Percentiles rank a stretch among this genome's conserved stretches.
Conservation (phyloP, 2,113 vertebrate genomes). For the Proterorhinus semilunaris region DNA sequence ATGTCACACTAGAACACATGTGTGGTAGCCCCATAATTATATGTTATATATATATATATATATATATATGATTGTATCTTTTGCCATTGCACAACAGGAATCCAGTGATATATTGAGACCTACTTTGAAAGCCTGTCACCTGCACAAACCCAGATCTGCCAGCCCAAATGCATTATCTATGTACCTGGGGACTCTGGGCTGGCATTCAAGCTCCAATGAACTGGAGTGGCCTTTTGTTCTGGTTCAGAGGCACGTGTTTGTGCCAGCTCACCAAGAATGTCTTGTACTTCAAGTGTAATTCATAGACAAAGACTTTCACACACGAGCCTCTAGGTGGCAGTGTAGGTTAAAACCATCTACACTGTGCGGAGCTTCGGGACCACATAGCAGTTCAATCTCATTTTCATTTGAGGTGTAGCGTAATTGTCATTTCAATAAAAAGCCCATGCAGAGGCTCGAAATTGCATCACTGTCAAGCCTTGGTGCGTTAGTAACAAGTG, state of each 20-base stretch:
- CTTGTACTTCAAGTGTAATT: slow-evolving; percentile 4
- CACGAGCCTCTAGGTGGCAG: slow-evolving; percentile 26
- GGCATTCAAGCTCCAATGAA: slow-evolving; percentile 8
- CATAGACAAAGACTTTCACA: background rate
- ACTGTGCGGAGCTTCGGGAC: background rate
- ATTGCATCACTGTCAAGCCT: no score
- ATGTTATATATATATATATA: no score
- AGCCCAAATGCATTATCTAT: slow-evolving; percentile 16
- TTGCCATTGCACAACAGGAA: slow-evolving; percentile 17
- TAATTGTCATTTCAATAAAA: no score
- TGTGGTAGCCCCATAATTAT: background rate
- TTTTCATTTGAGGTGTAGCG: no score
- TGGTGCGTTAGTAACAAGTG: no score
- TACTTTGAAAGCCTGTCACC: background rate
- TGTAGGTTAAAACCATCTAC: background rate
- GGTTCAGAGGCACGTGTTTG: slow-evolving; percentile 12
- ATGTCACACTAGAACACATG: no score
- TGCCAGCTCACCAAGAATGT: background rate
- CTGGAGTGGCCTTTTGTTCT: slow-evolving; percentile 19
- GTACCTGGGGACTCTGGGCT: slow-evolving; percentile 1
- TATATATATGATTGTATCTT: background rate
- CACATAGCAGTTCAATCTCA: no score
- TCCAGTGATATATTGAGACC: slow-evolving; percentile 30
- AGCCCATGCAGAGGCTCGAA: no score
- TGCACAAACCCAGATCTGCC: slow-evolving; percentile 24